Evolutionary conservation across 2,888 invertebrate species (phyloP).

Genomic region (Hedychridium roseum): DNA sequence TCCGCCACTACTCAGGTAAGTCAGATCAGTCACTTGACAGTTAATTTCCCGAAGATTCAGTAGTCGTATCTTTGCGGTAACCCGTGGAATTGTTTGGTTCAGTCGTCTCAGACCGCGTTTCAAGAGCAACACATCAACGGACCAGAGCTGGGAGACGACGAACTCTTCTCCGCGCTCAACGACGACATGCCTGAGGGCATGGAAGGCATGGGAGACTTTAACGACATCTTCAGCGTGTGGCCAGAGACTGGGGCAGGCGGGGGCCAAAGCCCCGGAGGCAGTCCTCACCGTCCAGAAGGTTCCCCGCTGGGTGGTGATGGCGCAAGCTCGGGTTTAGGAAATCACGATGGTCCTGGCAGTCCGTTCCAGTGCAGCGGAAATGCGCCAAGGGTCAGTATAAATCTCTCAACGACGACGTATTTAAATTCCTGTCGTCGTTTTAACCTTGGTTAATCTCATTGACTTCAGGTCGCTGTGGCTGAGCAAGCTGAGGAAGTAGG

Average conservation of each 20-base stretch:
- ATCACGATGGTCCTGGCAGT: constrained; percentile 65
- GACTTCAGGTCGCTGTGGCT: constrained; percentile 65
- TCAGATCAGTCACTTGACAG: background rate
- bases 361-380: constrained; percentile 67
- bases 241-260: constrained; percentile 68
- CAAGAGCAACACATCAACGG: constrained; percentile 74
- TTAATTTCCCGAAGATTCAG: background rate
- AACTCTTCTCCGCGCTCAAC: constrained; percentile 71
- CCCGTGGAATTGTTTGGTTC: constrained; percentile 29
- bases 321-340: constrained; percentile 59
- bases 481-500: constrained; percentile 77
- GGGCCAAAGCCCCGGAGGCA: constrained; percentile 70
- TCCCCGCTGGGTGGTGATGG: constrained; percentile 60
- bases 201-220: constrained; percentile 77
- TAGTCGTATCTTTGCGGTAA: background rate
- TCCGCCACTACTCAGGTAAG: constrained; percentile 90
- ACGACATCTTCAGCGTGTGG: constrained; percentile 81
- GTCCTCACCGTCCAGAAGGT: constrained; percentile 65
- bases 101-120: constrained; percentile 78
- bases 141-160: constrained; percentile 74
- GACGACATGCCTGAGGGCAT: constrained; percentile 73
- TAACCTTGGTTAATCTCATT: background rate
- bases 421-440: background rate
- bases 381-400: constrained; percentile 64
- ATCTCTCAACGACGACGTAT: background rate